Evolutionary conservation across 2,797 vertebrate genomes (phyloP).

Genomic region (Hephaestus fuliginosus): DNA sequence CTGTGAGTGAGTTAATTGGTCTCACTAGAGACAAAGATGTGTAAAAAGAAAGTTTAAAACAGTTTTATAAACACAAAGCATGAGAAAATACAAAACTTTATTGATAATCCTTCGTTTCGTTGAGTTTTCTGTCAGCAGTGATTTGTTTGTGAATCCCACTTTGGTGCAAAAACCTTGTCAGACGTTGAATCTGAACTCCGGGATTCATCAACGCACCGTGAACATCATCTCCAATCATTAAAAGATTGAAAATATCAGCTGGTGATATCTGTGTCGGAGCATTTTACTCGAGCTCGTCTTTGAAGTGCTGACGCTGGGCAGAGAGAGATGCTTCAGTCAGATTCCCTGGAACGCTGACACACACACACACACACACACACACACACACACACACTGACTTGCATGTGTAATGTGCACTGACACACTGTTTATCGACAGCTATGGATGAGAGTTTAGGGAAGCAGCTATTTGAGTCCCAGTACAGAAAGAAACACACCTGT

Average conservation of each 20-base stretch:
- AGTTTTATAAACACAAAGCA: not conserved
- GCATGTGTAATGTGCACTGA: constrained; percentile 38
- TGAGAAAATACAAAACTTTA: not conserved
- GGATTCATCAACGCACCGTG: not conserved
- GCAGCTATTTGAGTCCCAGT: constrained; percentile 44
- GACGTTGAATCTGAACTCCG: not conserved
- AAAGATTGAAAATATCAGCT: not conserved
- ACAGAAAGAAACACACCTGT: constrained; percentile 53
- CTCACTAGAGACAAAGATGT: too few species aligned
- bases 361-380: constrained; percentile 36
- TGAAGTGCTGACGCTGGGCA: constrained; percentile 62
- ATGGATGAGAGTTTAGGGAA: constrained; percentile 51
- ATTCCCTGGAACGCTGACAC: constrained; percentile 71
- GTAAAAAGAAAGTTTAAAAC: too few species aligned
- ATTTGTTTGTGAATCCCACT: not conserved
- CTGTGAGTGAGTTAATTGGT: not conserved
- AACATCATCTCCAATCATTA: not conserved
- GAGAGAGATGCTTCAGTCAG: constrained; percentile 61
- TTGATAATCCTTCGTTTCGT: not conserved
- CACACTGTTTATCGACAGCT: constrained; percentile 52
- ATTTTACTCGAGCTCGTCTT: constrained; percentile 48
- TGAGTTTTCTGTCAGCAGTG: not conserved
- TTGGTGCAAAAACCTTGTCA: not conserved
- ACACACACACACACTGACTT: constrained; percentile 15
- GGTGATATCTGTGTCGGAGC: constrained; percentile 24